These are phyloP conservation scores for Forbesichthys papilliferus DNA, from an alignment of 2,113 vertebrate species.

Conservation along the genomic window DNA sequence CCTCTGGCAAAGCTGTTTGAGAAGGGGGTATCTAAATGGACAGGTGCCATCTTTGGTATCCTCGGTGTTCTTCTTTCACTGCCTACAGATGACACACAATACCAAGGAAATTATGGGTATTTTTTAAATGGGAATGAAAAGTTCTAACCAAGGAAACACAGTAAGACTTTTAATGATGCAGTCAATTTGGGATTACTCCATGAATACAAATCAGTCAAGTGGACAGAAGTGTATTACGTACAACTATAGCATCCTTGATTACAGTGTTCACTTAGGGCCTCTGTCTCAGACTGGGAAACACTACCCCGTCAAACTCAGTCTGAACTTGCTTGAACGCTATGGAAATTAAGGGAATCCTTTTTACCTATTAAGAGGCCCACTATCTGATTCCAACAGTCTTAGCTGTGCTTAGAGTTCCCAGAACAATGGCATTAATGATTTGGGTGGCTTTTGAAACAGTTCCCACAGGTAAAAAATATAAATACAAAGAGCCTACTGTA, in stretches of 20 bases:
- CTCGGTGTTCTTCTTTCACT: slow-evolving; percentile 89
- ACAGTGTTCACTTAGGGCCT: slow-evolving; percentile 61
- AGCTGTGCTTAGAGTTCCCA: not conserved
- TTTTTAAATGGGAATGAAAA: too few relatives aligned
- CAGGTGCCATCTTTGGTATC: slow-evolving; percentile 93
- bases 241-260: slow-evolving; percentile 62
- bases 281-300: slow-evolving; percentile 63
- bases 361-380: not conserved
- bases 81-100: slow-evolving; percentile 70
- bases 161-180: not conserved
- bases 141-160: slow-evolving; percentile 3
- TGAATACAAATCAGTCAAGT: slow-evolving; percentile 20
- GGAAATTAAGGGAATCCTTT: slow-evolving; percentile 54
- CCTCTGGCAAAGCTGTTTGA: slow-evolving; percentile 95
- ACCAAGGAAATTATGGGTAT: too few relatives aligned
- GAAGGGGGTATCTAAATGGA: slow-evolving; percentile 93
- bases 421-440: slow-evolving; percentile 18
- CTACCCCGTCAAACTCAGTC: slow-evolving; percentile 58
- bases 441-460: slow-evolving; percentile 26
- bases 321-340: slow-evolving; percentile 67
- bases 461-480: slow-evolving; percentile 27
- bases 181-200: not conserved
- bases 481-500: slow-evolving; percentile 6
- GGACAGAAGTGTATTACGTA: slow-evolving; percentile 67
- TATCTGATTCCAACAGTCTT: slow-evolving; percentile 4